Evolutionary conservation across 2,797 vertebrate species (phyloP).

Genomic region (Mus caroli): DNA sequence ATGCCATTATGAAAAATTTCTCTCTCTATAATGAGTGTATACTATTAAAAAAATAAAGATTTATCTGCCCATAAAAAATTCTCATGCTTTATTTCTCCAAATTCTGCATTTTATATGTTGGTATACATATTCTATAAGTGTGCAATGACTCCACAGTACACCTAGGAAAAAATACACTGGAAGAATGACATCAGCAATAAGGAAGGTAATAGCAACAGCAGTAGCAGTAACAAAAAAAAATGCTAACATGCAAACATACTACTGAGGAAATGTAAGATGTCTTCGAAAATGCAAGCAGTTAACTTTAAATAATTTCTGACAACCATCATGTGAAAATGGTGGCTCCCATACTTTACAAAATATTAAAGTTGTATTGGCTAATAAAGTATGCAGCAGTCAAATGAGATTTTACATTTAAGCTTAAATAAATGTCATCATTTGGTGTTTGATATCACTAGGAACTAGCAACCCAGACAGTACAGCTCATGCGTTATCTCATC

Average conservation of each 20-base stretch:
- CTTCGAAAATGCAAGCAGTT: not conserved
- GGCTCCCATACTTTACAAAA: slow-evolving; percentile 2
- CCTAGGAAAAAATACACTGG: not conserved
- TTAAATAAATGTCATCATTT: slow-evolving; percentile 39
- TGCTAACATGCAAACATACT: not conserved
- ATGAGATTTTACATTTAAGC: slow-evolving; percentile 29
- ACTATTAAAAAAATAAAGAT: not conserved
- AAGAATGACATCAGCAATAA: not conserved
- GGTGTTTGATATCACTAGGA: not conserved
- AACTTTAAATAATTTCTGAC: not conserved
- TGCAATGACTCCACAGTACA: slow-evolving; percentile 10
- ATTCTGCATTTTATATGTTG: not conserved
- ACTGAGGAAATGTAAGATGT: not conserved
- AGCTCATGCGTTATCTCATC: not conserved
- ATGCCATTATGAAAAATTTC: not conserved
- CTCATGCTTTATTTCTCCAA: not conserved
- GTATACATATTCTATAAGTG: not conserved
- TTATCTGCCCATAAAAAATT: not conserved
- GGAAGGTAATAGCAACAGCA: not conserved
- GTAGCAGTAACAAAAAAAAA: not conserved
- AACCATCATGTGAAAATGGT: not conserved
- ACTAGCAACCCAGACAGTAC: not conserved
- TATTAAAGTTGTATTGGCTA: not conserved
- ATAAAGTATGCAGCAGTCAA: not conserved
- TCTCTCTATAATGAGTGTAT: not conserved